phyloP scores from a whole-genome alignment of 30 jellyfish, hydroid and myxozoan genomes.

The Turritopsis dohrnii region DNA sequence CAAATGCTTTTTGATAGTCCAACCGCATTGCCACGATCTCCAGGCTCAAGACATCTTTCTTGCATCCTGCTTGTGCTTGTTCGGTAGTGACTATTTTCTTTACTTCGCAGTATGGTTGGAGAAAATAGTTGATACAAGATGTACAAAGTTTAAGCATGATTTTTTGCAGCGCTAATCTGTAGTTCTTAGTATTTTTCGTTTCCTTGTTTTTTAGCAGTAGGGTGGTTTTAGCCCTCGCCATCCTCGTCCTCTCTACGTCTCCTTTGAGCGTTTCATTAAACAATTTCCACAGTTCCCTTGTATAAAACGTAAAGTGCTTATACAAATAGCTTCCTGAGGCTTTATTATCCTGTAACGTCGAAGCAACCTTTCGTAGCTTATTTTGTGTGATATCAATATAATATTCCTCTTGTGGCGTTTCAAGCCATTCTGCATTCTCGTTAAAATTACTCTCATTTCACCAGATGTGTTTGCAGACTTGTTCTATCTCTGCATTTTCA shows the following conservation, averaged over 20 bases:
- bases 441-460: background rate
- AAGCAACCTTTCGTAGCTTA: too few species aligned
- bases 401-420: background rate
- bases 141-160: background rate
- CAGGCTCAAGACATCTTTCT: background rate
- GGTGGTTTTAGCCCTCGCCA: background rate
- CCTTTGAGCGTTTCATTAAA: background rate
- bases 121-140: background rate
- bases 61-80: background rate
- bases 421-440: background rate
- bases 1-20: constrained; percentile 23
- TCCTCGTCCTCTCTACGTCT: background rate
- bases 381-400: too few species aligned
- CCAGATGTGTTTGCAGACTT: background rate
- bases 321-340: background rate
- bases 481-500: background rate
- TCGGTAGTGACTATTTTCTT: background rate
- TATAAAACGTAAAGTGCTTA: background rate
- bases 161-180: background rate
- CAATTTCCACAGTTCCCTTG: too few species aligned
- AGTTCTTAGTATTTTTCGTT: background rate
- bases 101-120: background rate
- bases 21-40: background rate
- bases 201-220: background rate
- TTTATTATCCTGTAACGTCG: background rate